Evolutionary conservation across 1,140 invertebrate genomes (phyloP).

Genomic region (Drosophila truncata): DNA sequence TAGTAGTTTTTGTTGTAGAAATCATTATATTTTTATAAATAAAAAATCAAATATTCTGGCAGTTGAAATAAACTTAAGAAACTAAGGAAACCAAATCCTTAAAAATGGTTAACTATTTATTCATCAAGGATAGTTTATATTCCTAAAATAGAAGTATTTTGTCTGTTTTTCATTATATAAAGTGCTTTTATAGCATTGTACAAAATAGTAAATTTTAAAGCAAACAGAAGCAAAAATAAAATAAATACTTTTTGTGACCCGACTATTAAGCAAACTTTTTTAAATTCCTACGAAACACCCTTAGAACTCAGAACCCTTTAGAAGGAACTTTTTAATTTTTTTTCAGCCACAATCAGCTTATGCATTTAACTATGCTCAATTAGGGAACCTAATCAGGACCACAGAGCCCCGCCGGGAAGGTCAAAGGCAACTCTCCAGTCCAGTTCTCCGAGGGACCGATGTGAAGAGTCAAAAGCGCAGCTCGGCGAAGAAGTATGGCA

Average conservation of each 20-base stretch:
- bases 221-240: background rate
- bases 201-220: background rate
- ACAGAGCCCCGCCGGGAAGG: slow-evolving; percentile 22
- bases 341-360: slow-evolving; percentile 41
- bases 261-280: slow-evolving; percentile 3
- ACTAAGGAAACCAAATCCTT: too few relatives aligned
- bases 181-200: background rate
- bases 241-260: background rate
- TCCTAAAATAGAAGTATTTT: too few relatives aligned
- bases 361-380: slow-evolving; percentile 55
- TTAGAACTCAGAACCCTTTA: slow-evolving; percentile 1
- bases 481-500: slow-evolving; percentile 23
- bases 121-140: too few relatives aligned
- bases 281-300: background rate
- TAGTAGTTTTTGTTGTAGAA: too few relatives aligned
- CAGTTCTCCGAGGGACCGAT: background rate
- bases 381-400: slow-evolving; percentile 43
- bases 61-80: too few relatives aligned
- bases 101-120: too few relatives aligned
- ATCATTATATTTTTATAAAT: too few relatives aligned
- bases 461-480: slow-evolving; percentile 38
- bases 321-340: slow-evolving; percentile 14
- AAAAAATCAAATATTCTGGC: too few relatives aligned
- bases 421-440: slow-evolving; percentile 27
- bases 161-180: too few relatives aligned